phyloP scores from a whole-genome alignment of 1,140 invertebrate species.

The Cecropterus lyciades region DNA sequence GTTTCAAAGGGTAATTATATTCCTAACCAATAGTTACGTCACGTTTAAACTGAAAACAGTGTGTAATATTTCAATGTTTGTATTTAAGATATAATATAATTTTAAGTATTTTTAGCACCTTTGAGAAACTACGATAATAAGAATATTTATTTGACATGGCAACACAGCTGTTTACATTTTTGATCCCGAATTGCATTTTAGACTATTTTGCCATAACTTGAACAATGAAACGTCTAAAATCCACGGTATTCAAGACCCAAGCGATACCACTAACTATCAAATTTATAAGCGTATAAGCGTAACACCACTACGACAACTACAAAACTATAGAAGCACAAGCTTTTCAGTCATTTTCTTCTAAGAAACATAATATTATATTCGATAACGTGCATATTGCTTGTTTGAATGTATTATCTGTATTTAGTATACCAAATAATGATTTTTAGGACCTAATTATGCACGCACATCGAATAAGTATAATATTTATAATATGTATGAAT shows the following conservation, averaged over 20 bases:
- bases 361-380: background rate
- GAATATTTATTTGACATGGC: no score
- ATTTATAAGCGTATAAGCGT: constrained; percentile 46
- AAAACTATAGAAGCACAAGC: constrained; percentile 29
- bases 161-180: no score
- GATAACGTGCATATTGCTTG: constrained; percentile 67
- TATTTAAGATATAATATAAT: no score
- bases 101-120: no score
- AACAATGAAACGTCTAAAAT: constrained; percentile 2
- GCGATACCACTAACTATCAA: constrained; percentile 15
- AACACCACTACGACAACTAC: constrained; percentile 38
- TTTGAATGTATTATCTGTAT: constrained; percentile 42
- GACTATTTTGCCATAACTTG: no score
- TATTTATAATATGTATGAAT: no score
- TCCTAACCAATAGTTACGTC: no score
- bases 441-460: background rate
- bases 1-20: no score
- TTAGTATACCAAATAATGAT: background rate
- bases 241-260: constrained; percentile 19
- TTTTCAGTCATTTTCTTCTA: constrained; percentile 10
- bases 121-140: no score
- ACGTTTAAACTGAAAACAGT: no score
- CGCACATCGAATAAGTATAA: background rate
- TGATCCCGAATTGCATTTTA: no score
- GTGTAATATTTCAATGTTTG: no score